These are phyloP conservation scores for Anastrepha obliqua DNA, from an alignment of 1,140 invertebrate species.

Conservation along the genomic window DNA sequence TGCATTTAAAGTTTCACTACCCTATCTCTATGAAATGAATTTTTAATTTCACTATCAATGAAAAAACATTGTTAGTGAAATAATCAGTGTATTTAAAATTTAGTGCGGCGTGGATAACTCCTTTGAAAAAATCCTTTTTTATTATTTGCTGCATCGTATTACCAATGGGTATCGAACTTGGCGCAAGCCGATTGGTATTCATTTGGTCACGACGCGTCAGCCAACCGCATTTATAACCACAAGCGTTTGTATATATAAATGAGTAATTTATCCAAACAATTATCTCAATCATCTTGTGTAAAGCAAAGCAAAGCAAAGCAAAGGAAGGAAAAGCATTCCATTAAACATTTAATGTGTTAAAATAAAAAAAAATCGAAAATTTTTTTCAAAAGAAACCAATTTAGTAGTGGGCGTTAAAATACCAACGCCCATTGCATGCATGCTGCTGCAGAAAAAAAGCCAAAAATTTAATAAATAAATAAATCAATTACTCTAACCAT, in stretches of 20 bases:
- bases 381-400: background rate
- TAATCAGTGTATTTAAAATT: too few relatives aligned
- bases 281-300: background rate
- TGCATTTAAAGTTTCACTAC: too few relatives aligned
- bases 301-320: too few relatives aligned
- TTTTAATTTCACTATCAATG: too few relatives aligned
- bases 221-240: background rate
- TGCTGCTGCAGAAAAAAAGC: background rate
- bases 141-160: too few relatives aligned
- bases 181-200: too few relatives aligned
- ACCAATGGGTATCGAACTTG: too few relatives aligned
- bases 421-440: background rate
- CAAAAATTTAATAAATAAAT: slow-evolving; percentile 3
- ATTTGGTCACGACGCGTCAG: too few relatives aligned
- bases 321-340: background rate
- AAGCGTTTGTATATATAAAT: background rate
- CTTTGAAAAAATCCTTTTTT: too few relatives aligned
- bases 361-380: background rate
- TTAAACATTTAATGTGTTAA: background rate
- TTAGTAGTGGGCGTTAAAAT: background rate
- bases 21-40: too few relatives aligned
- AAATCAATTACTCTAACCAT: slow-evolving; percentile 35
- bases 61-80: too few relatives aligned
- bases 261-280: background rate
- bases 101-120: too few relatives aligned